A percentile compares a stretch with the other conserved stretches of the same genome.
phyloP scores from a whole-genome alignment of 2,888 invertebrate species.

The Netelia melanura region DNA sequence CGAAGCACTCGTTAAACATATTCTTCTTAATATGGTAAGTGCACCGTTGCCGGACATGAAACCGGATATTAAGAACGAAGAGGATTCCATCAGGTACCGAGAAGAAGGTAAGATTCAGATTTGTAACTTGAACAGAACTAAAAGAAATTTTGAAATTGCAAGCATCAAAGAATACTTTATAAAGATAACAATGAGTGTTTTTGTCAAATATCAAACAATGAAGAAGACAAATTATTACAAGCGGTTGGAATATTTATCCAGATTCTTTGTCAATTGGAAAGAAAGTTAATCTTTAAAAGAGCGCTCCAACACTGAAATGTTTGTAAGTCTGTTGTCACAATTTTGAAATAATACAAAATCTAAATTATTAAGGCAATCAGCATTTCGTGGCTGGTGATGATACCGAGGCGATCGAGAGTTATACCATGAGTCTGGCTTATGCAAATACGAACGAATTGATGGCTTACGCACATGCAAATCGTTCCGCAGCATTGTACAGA shows the following conservation, averaged over 20 bases:
- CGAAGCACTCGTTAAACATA: conserved; percentile 80
- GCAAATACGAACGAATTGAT: conserved; percentile 78
- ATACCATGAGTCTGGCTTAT: conserved; percentile 82
- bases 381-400: conserved; percentile 82
- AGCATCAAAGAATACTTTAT: not conserved
- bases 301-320: not conserved
- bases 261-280: conserved; percentile 4
- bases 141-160: not conserved
- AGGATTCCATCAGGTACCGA: conserved; percentile 78
- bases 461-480: conserved; percentile 82
- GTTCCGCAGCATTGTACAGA: conserved; percentile 82
- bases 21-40: conserved; percentile 81
- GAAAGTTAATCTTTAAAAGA: not conserved
- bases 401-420: conserved; percentile 81
- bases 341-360: conserved; percentile 21
- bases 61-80: conserved; percentile 78
- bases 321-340: not conserved
- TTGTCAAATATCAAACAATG: not conserved
- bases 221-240: not conserved
- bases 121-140: not conserved
- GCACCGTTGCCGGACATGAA: conserved; percentile 78
- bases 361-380: conserved; percentile 78
- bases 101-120: conserved; percentile 79
- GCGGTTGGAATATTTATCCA: not conserved
- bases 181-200: not conserved